phyloP scores from a whole-genome alignment of 2,113 vertebrate species.

The Hucho hucho region DNA sequence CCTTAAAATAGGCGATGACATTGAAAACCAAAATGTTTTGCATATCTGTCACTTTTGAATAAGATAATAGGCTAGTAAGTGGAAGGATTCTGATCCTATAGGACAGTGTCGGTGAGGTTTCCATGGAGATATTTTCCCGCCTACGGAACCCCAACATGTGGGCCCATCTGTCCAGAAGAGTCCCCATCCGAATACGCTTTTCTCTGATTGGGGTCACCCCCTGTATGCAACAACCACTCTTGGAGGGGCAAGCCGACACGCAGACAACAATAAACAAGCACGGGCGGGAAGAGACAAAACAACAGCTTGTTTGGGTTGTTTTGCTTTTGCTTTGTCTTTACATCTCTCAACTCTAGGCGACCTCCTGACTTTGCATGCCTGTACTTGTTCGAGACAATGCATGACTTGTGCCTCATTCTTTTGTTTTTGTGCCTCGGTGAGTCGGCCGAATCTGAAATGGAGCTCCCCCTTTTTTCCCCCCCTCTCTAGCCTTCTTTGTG shows the following conservation, averaged over 20 bases:
- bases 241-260: not conserved
- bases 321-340: not conserved
- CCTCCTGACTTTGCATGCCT: too few species aligned
- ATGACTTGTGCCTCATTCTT: too few species aligned
- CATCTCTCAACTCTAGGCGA: not conserved
- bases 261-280: not conserved
- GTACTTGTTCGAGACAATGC: too few species aligned
- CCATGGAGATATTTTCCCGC: not conserved
- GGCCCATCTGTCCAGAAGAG: not conserved
- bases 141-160: not conserved
- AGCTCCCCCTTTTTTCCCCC: not conserved
- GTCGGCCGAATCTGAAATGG: too few species aligned
- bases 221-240: too few species aligned
- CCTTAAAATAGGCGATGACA: too few species aligned
- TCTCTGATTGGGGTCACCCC: too few species aligned
- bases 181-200: not conserved
- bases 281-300: not conserved
- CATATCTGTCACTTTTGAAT: too few species aligned
- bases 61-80: too few species aligned
- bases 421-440: too few species aligned
- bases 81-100: not conserved
- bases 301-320: not conserved
- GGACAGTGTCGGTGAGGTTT: not conserved
- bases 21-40: too few species aligned
- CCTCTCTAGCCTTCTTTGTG: not conserved